Evolutionary conservation across 1,140 invertebrate genomes (phyloP), one percentile per base, ranked within the genome.

Genomic region (Drosophila obscura): DNA sequence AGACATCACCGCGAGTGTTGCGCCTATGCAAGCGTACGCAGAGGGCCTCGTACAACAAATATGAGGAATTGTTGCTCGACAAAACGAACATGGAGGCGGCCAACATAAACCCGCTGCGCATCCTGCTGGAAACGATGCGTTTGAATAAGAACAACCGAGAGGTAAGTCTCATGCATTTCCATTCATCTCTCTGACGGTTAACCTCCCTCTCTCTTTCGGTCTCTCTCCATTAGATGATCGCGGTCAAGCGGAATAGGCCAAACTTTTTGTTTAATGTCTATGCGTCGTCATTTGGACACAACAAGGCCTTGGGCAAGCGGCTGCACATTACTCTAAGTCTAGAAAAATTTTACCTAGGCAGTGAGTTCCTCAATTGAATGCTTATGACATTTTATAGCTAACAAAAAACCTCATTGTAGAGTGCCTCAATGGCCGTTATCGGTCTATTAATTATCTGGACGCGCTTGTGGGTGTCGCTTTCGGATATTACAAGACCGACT

Each of bases 311-410:
- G 6, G 90, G 85, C 1, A 41, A 74, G 16, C 87, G 90, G 0
- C 35, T 91, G 44, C 69, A 80, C 61, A 85, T 91, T 8, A 91
- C 90, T 8, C 55, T 91, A 0, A 91, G 83, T 69, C 58, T 91
- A 46, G 87, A 91, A 62, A 56, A 51, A 43, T 57, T 53, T 41
- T 91, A 91, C 28, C 46, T 78, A 28, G 53, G 58, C 58, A 91
- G 90, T 91, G 35, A 46, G 82, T 88, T 5, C 13, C 5, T 5
- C 13, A 15, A 19, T 6, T 6, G 15, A 13, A 3, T 31, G 0
- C 3, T 31, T 8, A 5, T 0, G 0, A 26, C 6, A 26, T 0
- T 13, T 26, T 15, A 2, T 0, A 6, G 8, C 13, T 22, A 16
- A 11, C 1, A 35, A 2, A 52, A 41, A 41, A 31, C 13, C 46